These are phyloP conservation scores for Lasioglossum figueresi DNA, from an alignment of 2,888 invertebrate species.

Conservation along the genomic window DNA sequence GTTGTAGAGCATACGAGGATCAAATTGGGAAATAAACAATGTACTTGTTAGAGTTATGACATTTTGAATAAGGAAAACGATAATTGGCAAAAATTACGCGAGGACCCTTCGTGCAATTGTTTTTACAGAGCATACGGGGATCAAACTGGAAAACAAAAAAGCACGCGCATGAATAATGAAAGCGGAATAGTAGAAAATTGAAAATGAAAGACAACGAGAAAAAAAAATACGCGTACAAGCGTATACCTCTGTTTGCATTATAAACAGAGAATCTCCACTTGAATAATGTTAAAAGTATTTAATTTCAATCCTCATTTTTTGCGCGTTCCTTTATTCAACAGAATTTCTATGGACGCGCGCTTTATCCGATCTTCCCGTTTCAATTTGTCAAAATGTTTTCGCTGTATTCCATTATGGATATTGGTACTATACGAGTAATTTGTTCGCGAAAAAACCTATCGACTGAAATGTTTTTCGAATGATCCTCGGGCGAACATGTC, in stretches of 20 bases:
- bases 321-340: neutral
- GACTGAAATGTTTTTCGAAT: neutral
- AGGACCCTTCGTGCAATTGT: neutral
- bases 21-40: neutral
- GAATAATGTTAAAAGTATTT: neutral
- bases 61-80: neutral
- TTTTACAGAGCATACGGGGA: neutral
- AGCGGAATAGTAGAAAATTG: neutral
- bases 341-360: too few species aligned
- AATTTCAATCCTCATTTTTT: neutral
- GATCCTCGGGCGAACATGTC: neutral
- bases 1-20: neutral
- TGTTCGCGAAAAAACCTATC: neutral
- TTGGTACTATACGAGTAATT: neutral
- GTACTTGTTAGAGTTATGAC: neutral
- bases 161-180: neutral
- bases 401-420: neutral
- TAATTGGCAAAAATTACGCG: neutral
- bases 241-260: neutral
- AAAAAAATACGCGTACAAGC: neutral
- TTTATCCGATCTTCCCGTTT: neutral
- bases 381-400: slow-evolving; percentile 3
- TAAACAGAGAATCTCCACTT: neutral
- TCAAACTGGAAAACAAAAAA: neutral
- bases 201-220: neutral